phyloP scores from a whole-genome alignment of 2,888 invertebrate genomes.

The Trichacis sp. region DNA sequence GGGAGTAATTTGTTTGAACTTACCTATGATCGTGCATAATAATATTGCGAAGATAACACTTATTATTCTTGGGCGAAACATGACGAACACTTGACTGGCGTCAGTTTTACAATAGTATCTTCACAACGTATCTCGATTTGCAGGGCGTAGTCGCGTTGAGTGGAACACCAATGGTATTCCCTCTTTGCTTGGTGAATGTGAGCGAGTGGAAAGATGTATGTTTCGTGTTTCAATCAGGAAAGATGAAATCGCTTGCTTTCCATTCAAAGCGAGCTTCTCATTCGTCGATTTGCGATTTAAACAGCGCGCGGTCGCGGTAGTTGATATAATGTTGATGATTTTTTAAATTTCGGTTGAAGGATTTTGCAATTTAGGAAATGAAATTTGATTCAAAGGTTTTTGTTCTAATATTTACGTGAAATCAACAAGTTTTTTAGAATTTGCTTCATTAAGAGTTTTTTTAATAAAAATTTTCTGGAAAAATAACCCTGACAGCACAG shows the following conservation, averaged over 20 bases:
- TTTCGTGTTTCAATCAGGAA: no score
- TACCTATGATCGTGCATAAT: slow-evolving; percentile 15
- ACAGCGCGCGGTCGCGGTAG: background rate
- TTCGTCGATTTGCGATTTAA: background rate
- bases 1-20: background rate
- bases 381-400: no score
- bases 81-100: slow-evolving; percentile 12
- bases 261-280: background rate
- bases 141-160: slow-evolving; percentile 16
- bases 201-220: no score
- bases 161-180: background rate
- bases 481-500: no score
- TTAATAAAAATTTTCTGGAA: no score
- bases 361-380: background rate
- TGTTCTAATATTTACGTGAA: no score
- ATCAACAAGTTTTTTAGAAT: no score
- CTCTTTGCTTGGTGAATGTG: background rate
- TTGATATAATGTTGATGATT: no score
- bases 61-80: slow-evolving; percentile 11
- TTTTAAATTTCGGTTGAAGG: background rate
- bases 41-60: slow-evolving; percentile 14
- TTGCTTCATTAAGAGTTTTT: no score
- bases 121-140: slow-evolving; percentile 2
- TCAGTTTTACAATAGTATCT: slow-evolving; percentile 12
- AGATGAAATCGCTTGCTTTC: background rate